Evolutionary conservation across 2,888 invertebrate genomes (phyloP), one percentile per base, ranked within the genome.

Genomic region (Pyralis farinalis): DNA sequence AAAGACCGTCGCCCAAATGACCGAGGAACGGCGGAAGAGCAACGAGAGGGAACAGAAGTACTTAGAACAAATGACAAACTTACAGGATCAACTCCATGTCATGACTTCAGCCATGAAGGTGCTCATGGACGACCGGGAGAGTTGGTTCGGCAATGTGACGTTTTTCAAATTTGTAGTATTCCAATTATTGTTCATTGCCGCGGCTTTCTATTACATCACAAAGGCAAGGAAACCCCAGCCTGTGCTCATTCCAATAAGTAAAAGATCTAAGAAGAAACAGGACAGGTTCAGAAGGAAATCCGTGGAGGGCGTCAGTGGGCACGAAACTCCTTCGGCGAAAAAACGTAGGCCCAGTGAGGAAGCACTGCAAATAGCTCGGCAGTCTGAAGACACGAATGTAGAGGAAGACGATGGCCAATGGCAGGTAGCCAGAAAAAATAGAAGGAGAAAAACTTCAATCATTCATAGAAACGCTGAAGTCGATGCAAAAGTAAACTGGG

Each of bases 41-140:
- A 91, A 91, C 53, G 94, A 94, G 53, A 85, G 95, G n/a, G 97
- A 97, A 71, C 92, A 92, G 46, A 92, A 93, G 55, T 94, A 95
- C 63, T 90, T 94, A 37, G 96, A 97, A 47, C 96, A 97, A 58
- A 92, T 95, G 83, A 74, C 92, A 40, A 81, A 87, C 47, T 74
- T 94, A 11, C 91, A 93, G 42, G 91, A 92, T 37, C 93, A 94
- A 63, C 79, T 96, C 21, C 82, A 90, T 0, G 90, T 90, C 22
- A 82, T 96, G 41, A 90, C 93, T 0, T 70, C 86, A 7, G 90
- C 92, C 0, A 82, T 96, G 36, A 92, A 91, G 33, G 69, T 79
- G 1, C 71, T 94, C 8, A 74, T 92, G 51, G 86, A 90, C 1
- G 94, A 94, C 54, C 84, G 91, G 33, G 91, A 93, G 41, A 92